Percentiles rank a stretch among this genome's conserved stretches.
Evolutionary conservation across 1,140 invertebrate species (phyloP).

Genomic region (Plutomurus gul): DNA sequence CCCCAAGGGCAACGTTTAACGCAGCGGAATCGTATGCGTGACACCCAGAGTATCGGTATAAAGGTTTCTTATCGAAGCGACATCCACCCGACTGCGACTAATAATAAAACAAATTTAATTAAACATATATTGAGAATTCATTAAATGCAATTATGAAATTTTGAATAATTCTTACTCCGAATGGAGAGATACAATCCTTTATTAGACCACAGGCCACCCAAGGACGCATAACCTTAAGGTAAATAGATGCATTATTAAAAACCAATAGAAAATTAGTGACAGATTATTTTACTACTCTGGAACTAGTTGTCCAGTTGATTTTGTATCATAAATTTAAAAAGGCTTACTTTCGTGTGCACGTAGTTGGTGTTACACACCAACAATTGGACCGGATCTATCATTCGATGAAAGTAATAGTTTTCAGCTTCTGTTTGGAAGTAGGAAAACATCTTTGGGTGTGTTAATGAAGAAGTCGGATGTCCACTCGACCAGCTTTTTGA

Average conservation of each 20-base stretch:
- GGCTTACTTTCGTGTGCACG: slow-evolving; percentile 56
- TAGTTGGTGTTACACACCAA: slow-evolving; percentile 59
- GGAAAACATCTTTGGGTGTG: slow-evolving; percentile 64
- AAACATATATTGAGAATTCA: neutral
- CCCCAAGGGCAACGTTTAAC: slow-evolving; percentile 50
- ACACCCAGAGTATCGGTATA: slow-evolving; percentile 62
- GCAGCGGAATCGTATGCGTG: slow-evolving; percentile 55
- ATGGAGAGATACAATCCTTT: slow-evolving; percentile 60
- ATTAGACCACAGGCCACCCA: slow-evolving; percentile 62
- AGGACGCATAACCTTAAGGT: slow-evolving; percentile 56
- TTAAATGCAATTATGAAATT: neutral
- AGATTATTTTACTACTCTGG: too few relatives aligned
- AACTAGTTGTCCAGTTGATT: neutral
- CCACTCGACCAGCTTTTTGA: slow-evolving; percentile 54
- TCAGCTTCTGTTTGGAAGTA: slow-evolving; percentile 60
- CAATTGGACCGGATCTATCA: slow-evolving; percentile 60
- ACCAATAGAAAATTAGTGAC: neutral
- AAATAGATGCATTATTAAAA: neutral
- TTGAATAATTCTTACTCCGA: slow-evolving; percentile 55
- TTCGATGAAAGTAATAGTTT: slow-evolving; percentile 58
- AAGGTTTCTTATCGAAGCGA: slow-evolving; percentile 59
- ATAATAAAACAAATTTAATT: neutral
- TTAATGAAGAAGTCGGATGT: slow-evolving; percentile 62
- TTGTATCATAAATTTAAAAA: neutral
- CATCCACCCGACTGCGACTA: slow-evolving; percentile 59